These are phyloP conservation scores for Ophiothrix spiculata DNA, from an alignment of 35 echinoderm and acorn worm species.

Conservation along the genomic window DNA sequence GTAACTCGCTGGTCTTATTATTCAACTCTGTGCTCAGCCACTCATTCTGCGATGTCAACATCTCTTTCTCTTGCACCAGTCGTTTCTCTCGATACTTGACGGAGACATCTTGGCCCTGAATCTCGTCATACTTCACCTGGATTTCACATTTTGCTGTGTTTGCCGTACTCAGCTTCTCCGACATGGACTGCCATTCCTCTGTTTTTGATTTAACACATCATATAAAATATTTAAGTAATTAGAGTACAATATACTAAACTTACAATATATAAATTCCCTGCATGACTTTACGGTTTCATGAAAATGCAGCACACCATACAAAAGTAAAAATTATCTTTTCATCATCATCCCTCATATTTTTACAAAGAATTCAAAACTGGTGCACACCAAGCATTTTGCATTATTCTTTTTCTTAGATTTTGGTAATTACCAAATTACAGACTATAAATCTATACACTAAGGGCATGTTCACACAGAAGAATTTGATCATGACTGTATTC, in stretches of 20 bases:
- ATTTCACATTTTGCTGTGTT: constrained; percentile 66
- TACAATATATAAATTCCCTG: not conserved
- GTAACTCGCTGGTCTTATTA: constrained; percentile 69
- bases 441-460: no score
- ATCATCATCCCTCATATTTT: no score
- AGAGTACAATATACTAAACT: not conserved
- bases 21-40: constrained; percentile 77
- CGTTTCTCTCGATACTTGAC: constrained; percentile 90
- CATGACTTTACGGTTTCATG: not conserved
- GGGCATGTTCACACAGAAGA: no score
- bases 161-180: constrained; percentile 74
- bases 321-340: no score
- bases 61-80: constrained; percentile 82
- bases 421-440: no score
- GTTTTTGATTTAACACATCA: not conserved
- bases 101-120: constrained; percentile 81
- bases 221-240: no score
- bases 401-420: no score
- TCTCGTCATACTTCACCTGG: constrained; percentile 75
- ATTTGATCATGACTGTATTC: no score
- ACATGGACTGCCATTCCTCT: constrained; percentile 94
- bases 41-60: constrained; percentile 67
- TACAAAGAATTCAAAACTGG: no score
- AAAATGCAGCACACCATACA: no score
- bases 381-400: no score